A percentile compares a stretch with the other conserved stretches of the same genome.
These are phyloP conservation scores for Helarctos malayanus DNA, from an alignment of 2,797 vertebrate species.

Conservation along the genomic window DNA sequence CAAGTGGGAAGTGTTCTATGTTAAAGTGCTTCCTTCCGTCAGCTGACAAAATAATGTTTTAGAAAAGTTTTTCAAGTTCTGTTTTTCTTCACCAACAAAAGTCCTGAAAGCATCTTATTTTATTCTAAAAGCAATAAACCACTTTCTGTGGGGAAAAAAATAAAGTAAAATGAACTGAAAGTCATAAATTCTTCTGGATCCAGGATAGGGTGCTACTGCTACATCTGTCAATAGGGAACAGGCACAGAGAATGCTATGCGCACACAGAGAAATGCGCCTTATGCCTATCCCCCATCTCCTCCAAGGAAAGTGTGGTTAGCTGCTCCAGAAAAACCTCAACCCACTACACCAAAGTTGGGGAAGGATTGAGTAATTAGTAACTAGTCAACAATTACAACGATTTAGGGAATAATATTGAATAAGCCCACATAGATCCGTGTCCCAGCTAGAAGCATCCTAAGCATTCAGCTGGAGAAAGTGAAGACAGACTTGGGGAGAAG, in stretches of 20 bases:
- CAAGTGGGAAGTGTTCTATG: neutral
- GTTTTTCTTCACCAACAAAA: neutral
- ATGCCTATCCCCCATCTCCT: fast-evolving
- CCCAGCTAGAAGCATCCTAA: neutral
- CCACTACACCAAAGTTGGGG: neutral
- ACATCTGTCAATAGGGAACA: neutral
- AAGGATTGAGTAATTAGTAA: neutral
- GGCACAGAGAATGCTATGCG: neutral
- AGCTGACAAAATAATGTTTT: neutral
- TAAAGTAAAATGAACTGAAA: conserved; percentile 26
- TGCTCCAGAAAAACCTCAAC: conserved; percentile 21
- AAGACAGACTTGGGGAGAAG: neutral
- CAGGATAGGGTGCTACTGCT: neutral
- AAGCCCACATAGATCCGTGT: neutral
- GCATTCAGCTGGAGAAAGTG: neutral
- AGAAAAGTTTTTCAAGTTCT: neutral
- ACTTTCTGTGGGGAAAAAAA: neutral
- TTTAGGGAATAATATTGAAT: neutral
- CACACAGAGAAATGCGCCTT: neutral
- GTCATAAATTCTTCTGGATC: neutral
- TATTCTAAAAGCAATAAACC: neutral
- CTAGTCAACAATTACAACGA: neutral
- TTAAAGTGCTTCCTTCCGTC: neutral
- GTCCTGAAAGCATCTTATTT: neutral
- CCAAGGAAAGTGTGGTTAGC: neutral